Base-by-base conservation (phyloP, 2,113 vertebrate genomes). In the Eptatretus burgeri region DNA sequence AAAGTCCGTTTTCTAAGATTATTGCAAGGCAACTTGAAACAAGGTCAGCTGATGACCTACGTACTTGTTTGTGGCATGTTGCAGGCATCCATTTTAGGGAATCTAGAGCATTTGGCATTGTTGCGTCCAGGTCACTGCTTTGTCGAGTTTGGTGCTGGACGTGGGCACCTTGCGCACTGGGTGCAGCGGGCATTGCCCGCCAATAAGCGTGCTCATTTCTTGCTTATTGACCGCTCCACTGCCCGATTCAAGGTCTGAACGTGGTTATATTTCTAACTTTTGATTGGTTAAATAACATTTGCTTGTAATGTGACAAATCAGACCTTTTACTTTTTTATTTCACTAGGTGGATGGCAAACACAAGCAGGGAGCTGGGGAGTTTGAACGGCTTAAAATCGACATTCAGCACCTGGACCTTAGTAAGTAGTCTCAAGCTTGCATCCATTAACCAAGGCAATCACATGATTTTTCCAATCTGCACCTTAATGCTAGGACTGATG, bases 111-210 rank as follows among this genome's bases (percentile, higher is more conserved):
- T 49, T 66, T 93, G 71, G 75, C 77, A 56, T 77, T 98, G 72
- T 81, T 98, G 69, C 73, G 74, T 56, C 71, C 81, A 18, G 75
- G 78, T 68, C 77, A 75, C 66, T 93, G 85, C 72, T 95, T 83
- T 66, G 72, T 98, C 66, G 91, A 98, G 69, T 98, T 95, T 68
- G 89, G 89, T 67, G 89, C 91, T 7, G 91, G 91, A 14, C 78
- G 81, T 68, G 91, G 91, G 64, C 93, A 85, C 72, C 77, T 98
- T 62, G 94, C 91, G 62, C 87, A 94, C 5, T 98, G 91, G 91
- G 81, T 98, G 68, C 81, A 82, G 50, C 69, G 75, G 68, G 87
- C 87, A 63, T 73, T 85, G 68, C 78, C 79, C 73, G 64, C 63
- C 11, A 12, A n/a, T n/a, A 69, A 81, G 20, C 74, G 78, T 13